Base-by-base conservation (phyloP, 2,797 vertebrate species). In the Pygocentrus nattereri region DNA sequence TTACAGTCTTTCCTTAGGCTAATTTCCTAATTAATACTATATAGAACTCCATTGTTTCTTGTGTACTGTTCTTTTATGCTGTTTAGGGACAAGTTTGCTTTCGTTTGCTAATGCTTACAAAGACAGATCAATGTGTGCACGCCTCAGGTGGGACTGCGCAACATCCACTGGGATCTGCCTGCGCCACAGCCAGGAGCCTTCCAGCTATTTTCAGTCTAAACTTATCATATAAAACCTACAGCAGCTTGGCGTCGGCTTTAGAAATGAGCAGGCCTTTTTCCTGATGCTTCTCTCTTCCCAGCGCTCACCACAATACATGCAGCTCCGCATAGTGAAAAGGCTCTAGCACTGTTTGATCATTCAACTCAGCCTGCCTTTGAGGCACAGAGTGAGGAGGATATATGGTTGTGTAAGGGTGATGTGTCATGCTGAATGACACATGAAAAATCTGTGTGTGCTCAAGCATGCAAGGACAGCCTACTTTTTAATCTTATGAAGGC, bases 171-270 rank as follows among this genome's bases (percentile, higher is more conserved):
- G 23, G 73, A 62, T 34, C 23, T n/a, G 27, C 6, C 38, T 19
- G 50, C 47, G 49, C 62, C 12, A 23, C 31, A 74, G 44, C 21
- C 19, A 54, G 49, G 2, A 25, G 25, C 59, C 73, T 74, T 80
- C 49, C 72, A 74, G 75, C 65, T 56, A 74, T 73, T 78, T 76
- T 58, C 30, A 59, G 78, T 68, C 41, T 68, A 65, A 69, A 72
- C 61, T 34, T 71, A 50, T 80, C 25, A 21, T 38, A 38, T 79
- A 30, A 62, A 83, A 38, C 73, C 62, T 77, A 78, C 44, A 58
- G 65, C 27, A 75, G 30, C 52, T 70, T 38, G 16, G 64, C 44
- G 54, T 38, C 44, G 78, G 49, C n/a, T n/a, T 27, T 18, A n/a
- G 62, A 74, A 70, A 61, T 31, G 12, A 27, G 41, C 21, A 3